A percentile compares a stretch with the other conserved stretches of the same genome.
Evolutionary conservation across 2,888 invertebrate species (phyloP).

Genomic region (Amblyjoppa proteus): DNA sequence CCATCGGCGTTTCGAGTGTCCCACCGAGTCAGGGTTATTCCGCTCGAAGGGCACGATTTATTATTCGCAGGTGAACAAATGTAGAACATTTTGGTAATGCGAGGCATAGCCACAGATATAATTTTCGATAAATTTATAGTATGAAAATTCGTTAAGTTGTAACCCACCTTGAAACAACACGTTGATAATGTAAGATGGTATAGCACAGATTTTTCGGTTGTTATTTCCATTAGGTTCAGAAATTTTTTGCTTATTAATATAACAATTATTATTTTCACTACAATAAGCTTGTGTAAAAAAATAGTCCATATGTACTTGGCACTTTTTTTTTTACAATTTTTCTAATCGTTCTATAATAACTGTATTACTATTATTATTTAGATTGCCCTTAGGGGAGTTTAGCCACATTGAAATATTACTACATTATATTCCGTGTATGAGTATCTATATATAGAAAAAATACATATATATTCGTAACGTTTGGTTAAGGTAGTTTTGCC

Average conservation of each 20-base stretch:
- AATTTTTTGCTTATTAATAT: too few relatives aligned
- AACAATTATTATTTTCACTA: too few relatives aligned
- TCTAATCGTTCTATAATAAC: too few relatives aligned
- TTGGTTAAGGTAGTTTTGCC: neutral
- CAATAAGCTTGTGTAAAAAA: too few relatives aligned
- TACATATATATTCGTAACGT: neutral
- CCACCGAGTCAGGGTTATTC: slow-evolving; percentile 28
- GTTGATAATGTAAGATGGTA: neutral
- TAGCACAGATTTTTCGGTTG: neutral
- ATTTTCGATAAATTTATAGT: neutral
- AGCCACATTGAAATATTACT: neutral
- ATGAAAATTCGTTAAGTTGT: neutral
- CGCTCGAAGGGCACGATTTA: slow-evolving; percentile 41
- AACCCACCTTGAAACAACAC: neutral
- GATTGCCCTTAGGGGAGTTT: too few relatives aligned
- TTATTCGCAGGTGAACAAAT: slow-evolving; percentile 29
- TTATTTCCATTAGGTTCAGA: neutral
- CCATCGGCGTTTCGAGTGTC: slow-evolving; percentile 25
- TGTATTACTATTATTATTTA: too few relatives aligned
- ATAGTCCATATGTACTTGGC: too few relatives aligned
- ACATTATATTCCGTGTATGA: neutral
- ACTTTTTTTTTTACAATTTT: too few relatives aligned
- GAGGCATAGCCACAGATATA: neutral
- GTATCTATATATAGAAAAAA: neutral
- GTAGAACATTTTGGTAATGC: slow-evolving; percentile 13